Evolutionary conservation across 2,113 vertebrate species (phyloP).

Genomic region (Corythaixoides concolor): DNA sequence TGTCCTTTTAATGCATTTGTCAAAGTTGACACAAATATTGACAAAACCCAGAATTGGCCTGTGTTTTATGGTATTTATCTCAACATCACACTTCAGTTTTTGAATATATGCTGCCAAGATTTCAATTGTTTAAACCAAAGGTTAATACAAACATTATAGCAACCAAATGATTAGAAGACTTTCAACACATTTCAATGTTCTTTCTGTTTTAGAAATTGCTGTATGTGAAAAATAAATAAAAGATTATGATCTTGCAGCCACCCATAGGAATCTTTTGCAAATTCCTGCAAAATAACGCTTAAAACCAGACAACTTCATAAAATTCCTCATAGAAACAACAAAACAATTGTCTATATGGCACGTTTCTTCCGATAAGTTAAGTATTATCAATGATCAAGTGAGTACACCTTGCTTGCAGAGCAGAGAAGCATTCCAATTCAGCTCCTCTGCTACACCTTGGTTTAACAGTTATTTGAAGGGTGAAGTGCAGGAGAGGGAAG

Average conservation of each 20-base stretch:
- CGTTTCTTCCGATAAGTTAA: background rate
- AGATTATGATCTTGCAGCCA: background rate
- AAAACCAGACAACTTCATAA: background rate
- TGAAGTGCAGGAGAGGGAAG: background rate
- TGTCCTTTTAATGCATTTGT: background rate
- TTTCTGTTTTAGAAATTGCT: background rate
- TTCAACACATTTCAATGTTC: background rate
- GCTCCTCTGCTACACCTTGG: background rate
- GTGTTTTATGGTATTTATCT: constrained; percentile 11
- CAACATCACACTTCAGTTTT: background rate
- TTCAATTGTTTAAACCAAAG: constrained; percentile 32
- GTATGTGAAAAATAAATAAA: background rate
- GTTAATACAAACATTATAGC: constrained; percentile 10
- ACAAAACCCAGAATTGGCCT: constrained; percentile 2
- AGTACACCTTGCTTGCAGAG: background rate
- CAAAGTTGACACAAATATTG: background rate
- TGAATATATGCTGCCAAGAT: background rate
- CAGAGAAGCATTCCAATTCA: background rate
- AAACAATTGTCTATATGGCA: background rate
- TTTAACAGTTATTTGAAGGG: background rate
- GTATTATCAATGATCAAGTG: background rate
- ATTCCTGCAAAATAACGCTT: background rate
- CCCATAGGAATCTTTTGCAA: background rate
- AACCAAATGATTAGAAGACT: background rate
- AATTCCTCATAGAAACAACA: background rate